These are phyloP conservation scores for Lasioglossum marginatum DNA, from an alignment of 2,888 invertebrate species.

Conservation along the genomic window DNA sequence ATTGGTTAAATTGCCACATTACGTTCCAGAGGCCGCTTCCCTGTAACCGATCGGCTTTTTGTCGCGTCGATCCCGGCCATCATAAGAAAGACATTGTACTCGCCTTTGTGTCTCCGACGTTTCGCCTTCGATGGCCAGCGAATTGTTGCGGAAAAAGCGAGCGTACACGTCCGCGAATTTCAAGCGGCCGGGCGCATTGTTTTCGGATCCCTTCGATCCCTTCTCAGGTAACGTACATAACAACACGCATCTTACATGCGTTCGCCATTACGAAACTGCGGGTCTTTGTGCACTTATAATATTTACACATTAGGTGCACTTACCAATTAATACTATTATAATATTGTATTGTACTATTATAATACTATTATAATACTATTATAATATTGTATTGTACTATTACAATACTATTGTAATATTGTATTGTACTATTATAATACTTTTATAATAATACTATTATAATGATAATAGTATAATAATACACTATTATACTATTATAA, in stretches of 20 bases:
- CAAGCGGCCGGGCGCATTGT: background rate
- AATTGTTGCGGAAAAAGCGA: conserved; percentile 24
- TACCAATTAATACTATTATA: too few species aligned
- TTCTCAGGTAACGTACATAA: background rate
- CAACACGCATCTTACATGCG: background rate
- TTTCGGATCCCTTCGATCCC: background rate
- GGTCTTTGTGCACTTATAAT: background rate
- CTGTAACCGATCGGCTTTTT: conserved; percentile 59
- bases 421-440: too few species aligned
- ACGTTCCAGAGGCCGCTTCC: conserved; percentile 54
- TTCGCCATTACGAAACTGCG: background rate
- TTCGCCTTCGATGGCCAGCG: conserved; percentile 8
- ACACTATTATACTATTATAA: too few species aligned
- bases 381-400: too few species aligned
- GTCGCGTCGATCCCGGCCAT: conserved; percentile 21
- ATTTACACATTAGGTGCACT: too few species aligned
- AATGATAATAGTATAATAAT: too few species aligned
- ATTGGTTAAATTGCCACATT: conserved; percentile 61
- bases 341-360: too few species aligned
- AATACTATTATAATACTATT: too few species aligned
- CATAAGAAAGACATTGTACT: conserved; percentile 60
- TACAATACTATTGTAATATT: too few species aligned
- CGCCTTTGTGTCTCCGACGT: conserved; percentile 16
- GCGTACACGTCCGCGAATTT: background rate
- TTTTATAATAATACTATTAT: too few species aligned